Conservation (phyloP, 2,888 invertebrate genomes). For the Calameuta filiformis region DNA sequence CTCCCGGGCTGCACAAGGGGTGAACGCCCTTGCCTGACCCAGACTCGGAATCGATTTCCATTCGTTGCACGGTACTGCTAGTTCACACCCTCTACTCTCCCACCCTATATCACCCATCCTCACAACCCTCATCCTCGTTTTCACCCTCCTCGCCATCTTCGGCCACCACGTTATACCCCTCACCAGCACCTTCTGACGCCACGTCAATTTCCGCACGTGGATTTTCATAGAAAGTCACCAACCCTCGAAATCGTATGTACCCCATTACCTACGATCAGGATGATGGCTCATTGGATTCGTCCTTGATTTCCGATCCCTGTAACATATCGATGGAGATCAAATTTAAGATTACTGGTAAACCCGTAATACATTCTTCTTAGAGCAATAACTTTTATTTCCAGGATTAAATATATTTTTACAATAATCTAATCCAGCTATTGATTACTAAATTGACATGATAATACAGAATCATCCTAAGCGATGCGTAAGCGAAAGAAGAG, state of each 20-base stretch:
- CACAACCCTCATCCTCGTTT: conserved; percentile 9
- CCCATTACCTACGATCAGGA: not conserved
- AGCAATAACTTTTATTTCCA: not conserved
- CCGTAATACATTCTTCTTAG: not conserved
- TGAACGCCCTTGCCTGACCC: conserved; percentile 65
- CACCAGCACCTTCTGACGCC: not conserved
- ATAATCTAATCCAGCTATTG: not conserved
- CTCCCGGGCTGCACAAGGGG: conserved; percentile 65
- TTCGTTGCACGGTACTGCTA: conserved; percentile 45
- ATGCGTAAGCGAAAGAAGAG: too few relatives aligned
- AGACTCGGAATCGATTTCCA: conserved; percentile 66
- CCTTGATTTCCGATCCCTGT: not conserved
- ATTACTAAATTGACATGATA: not conserved
- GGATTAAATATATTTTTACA: not conserved
- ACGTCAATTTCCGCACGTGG: conserved; percentile 30
- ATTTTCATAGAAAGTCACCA: conserved; percentile 43
- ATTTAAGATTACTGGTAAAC: not conserved
- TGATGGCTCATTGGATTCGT: not conserved
- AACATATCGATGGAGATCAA: not conserved
- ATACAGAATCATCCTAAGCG: not conserved
- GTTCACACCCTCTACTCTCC: conserved; percentile 19
- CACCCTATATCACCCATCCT: conserved; percentile 11
- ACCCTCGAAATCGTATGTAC: conserved; percentile 28
- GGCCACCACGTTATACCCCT: not conserved
- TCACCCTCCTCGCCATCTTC: not conserved